A percentile compares a stretch with the other conserved stretches of the same genome.
phyloP scores from a whole-genome alignment of 2,797 vertebrate genomes.

The Semaprochilodus insignis region DNA sequence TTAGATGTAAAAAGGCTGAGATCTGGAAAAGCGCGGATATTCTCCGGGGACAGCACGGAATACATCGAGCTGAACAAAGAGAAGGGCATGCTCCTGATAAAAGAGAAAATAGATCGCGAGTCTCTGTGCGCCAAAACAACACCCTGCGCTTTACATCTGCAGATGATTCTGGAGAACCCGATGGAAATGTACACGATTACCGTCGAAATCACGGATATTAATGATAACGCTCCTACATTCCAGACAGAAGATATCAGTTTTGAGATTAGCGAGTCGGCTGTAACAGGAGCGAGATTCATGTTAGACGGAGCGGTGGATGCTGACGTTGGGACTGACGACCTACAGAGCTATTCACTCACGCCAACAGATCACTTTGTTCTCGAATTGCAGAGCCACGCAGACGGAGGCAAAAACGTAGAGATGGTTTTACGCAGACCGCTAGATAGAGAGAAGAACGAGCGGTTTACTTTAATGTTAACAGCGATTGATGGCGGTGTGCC shows the following conservation, averaged over 20 bases:
- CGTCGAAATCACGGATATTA: slow-evolving; percentile 74
- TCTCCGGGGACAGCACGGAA: slow-evolving; percentile 60
- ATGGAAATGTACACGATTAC: slow-evolving; percentile 73
- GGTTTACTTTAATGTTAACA: slow-evolving; percentile 62
- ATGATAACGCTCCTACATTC: slow-evolving; percentile 72
- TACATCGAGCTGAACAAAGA: slow-evolving; percentile 72
- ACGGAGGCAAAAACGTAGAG: slow-evolving; percentile 67
- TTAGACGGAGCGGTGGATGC: slow-evolving; percentile 69
- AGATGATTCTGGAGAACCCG: slow-evolving; percentile 73
- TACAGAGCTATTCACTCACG: slow-evolving; percentile 70
- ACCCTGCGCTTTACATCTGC: slow-evolving; percentile 75
- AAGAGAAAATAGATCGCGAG: slow-evolving; percentile 75
- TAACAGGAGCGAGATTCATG: slow-evolving; percentile 70
- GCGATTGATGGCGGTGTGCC: slow-evolving; percentile 73
- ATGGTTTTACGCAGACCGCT: slow-evolving; percentile 72
- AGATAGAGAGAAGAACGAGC: slow-evolving; percentile 70
- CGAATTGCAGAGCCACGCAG: slow-evolving; percentile 62
- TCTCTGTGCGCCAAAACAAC: slow-evolving; percentile 70
- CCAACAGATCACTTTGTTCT: slow-evolving; percentile 70
- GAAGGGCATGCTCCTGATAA: slow-evolving; percentile 69
- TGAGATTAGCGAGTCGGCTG: slow-evolving; percentile 73
- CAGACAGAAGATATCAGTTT: slow-evolving; percentile 62
- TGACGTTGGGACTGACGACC: slow-evolving; percentile 70
- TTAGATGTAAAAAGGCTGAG: slow-evolving; percentile 67
- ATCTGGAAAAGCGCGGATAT: slow-evolving; percentile 69